Percentiles rank a stretch among this genome's conserved stretches.
Conservation (phyloP, 1,140 invertebrate genomes). For the Pentalonia nigronervosa region DNA sequence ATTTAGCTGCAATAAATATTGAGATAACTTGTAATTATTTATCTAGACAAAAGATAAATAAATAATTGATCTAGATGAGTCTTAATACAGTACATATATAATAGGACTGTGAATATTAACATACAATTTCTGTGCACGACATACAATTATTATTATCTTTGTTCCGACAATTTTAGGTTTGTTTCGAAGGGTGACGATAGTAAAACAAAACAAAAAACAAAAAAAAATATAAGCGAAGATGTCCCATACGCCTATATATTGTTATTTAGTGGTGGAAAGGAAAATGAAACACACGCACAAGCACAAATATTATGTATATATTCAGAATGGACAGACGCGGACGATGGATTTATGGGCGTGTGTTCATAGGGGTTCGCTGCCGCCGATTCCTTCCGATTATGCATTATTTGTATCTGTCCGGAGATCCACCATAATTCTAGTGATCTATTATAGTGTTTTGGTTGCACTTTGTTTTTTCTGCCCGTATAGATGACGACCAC, state of each 20-base stretch:
- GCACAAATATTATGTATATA: background rate
- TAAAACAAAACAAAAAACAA: background rate
- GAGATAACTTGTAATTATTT: no score
- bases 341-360: conserved; percentile 52
- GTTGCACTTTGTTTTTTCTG: background rate
- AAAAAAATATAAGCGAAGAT: background rate
- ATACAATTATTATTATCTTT: background rate
- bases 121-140: background rate
- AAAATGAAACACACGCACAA: background rate
- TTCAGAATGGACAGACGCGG: conserved; percentile 27
- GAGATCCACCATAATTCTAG: conserved; percentile 48
- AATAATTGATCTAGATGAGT: no score
- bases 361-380: conserved; percentile 51
- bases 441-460: conserved; percentile 49
- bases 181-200: background rate
- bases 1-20: no score
- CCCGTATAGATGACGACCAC: background rate
- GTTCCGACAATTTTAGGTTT: background rate
- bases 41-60: no score
- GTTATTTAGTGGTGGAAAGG: background rate
- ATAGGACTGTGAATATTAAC: background rate
- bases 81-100: no score
- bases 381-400: conserved; percentile 44
- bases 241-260: background rate
- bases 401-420: conserved; percentile 55